phyloP scores from a whole-genome alignment of 2,113 vertebrate species.

The Edolisoma coerulescens region DNA sequence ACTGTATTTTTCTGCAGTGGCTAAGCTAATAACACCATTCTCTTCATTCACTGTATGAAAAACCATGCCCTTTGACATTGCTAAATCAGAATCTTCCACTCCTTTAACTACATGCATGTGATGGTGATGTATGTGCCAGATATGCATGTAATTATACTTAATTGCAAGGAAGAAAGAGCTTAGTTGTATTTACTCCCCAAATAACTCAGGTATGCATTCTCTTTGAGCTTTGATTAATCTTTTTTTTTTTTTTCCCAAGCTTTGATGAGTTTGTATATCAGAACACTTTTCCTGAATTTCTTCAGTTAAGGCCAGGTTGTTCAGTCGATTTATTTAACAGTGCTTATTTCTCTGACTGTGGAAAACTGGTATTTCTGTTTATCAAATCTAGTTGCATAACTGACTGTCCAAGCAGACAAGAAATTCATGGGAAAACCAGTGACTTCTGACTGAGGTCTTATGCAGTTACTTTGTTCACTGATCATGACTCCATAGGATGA shows the following conservation, averaged over 20 bases:
- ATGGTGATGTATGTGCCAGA: neutral
- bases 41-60: neutral
- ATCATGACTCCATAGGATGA: neutral
- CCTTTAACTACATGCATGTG: neutral
- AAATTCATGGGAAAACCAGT: neutral
- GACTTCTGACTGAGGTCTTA: neutral
- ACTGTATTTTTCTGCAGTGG: neutral
- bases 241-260: neutral
- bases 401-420: neutral
- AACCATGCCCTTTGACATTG: neutral
- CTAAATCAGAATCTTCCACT: neutral
- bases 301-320: neutral
- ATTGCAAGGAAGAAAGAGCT: neutral
- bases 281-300: neutral
- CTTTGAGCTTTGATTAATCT: neutral
- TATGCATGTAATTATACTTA: neutral
- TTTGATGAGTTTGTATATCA: neutral
- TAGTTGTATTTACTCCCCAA: neutral
- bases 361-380: neutral
- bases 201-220: neutral
- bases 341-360: neutral
- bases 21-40: neutral
- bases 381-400: neutral
- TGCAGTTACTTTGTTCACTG: neutral
- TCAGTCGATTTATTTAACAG: accelerated